Conservation (phyloP, 1,140 invertebrate genomes). For the Conus ventricosus region DNA sequence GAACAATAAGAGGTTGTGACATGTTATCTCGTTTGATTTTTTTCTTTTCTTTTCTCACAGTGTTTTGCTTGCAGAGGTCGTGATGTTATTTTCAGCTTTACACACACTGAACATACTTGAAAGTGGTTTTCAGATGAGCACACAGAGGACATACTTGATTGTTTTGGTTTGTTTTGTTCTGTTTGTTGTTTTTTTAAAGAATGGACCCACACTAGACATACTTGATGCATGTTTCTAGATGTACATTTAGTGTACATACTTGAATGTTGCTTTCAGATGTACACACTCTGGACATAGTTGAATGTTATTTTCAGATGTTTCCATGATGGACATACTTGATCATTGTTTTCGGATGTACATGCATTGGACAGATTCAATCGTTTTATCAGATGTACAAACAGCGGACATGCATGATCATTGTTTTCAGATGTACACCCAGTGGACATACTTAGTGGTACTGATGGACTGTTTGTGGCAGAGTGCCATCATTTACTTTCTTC, state of each 20-base stretch:
- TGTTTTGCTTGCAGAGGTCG: too few relatives aligned
- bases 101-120: too few relatives aligned
- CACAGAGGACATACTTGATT: background rate
- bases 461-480: conserved; percentile 94
- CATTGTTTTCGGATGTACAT: conserved; percentile 84
- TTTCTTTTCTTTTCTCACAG: too few relatives aligned
- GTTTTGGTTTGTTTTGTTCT: background rate
- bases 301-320: background rate
- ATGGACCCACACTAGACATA: too few relatives aligned
- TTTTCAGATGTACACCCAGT: conserved; percentile 86
- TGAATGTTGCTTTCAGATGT: too few relatives aligned
- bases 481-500: conserved; percentile 91
- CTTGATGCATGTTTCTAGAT: conserved; percentile 74
- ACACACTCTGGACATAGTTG: background rate
- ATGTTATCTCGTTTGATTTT: too few relatives aligned
- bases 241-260: background rate
- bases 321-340: background rate
- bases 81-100: too few relatives aligned
- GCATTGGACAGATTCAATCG: conserved; percentile 91
- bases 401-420: conserved; percentile 92
- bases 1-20: too few relatives aligned
- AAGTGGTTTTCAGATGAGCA: background rate
- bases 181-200: background rate
- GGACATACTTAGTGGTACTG: conserved; percentile 93
- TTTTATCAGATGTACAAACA: conserved; percentile 87